These are phyloP conservation scores for Lepidocyrtoides sp. DNA, from an alignment of 2,888 invertebrate species.

Conservation along the genomic window DNA sequence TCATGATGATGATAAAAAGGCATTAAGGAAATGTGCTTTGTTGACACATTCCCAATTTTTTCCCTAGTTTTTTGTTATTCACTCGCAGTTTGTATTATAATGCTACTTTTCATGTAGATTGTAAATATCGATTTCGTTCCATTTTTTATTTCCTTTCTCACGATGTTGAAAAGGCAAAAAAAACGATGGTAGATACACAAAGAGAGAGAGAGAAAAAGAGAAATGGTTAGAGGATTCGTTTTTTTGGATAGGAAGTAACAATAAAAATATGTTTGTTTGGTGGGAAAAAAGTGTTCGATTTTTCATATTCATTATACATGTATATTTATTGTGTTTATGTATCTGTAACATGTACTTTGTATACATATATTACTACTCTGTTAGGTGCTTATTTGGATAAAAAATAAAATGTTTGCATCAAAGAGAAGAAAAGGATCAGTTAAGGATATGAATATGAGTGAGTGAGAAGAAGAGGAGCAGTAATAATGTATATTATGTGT, in stretches of 20 bases:
- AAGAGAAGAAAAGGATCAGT: slow-evolving; percentile 1
- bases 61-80: slow-evolving; percentile 1
- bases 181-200: slow-evolving; percentile 31
- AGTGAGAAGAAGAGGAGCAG: slow-evolving; percentile 14
- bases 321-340: neutral
- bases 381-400: slow-evolving; percentile 24
- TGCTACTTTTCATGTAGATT: slow-evolving; percentile 47
- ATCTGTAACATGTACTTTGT: neutral
- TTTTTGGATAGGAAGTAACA: slow-evolving; percentile 65
- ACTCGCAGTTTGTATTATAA: slow-evolving; percentile 17
- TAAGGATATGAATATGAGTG: slow-evolving; percentile 3
- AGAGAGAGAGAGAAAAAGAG: neutral
- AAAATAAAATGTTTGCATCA: neutral
- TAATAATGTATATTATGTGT: slow-evolving; percentile 40
- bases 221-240: neutral
- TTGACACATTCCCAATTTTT: slow-evolving; percentile 64
- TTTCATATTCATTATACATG: slow-evolving; percentile 4
- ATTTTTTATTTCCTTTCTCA: slow-evolving; percentile 38
- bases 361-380: slow-evolving; percentile 32
- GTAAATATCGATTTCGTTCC: slow-evolving; percentile 62
- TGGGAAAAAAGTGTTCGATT: slow-evolving; percentile 31
- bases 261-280: slow-evolving; percentile 66
- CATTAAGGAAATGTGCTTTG: slow-evolving; percentile 65
- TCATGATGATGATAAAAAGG: slow-evolving; percentile 56
- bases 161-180: slow-evolving; percentile 3